Evolutionary conservation across 2,797 vertebrate species (phyloP).

Genomic region (Pitangus sulphuratus): DNA sequence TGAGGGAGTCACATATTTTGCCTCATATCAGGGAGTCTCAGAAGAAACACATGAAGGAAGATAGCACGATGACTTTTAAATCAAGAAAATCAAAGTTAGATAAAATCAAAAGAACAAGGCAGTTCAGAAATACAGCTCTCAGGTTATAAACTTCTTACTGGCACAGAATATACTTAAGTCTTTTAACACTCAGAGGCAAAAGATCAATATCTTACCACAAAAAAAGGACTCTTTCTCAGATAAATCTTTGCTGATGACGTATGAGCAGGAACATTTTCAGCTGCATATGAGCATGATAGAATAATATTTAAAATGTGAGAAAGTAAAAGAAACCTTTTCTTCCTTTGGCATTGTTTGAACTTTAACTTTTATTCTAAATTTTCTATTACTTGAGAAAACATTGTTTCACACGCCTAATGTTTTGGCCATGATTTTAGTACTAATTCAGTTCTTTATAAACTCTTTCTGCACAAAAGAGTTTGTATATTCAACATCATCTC

Average conservation of each 20-base stretch:
- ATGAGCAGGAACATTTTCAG: background rate
- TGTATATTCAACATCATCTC: fast-evolving
- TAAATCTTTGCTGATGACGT: background rate
- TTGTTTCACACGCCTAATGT: background rate
- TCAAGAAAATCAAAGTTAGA: background rate
- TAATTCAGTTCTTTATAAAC: background rate
- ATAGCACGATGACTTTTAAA: background rate
- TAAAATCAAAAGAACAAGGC: background rate
- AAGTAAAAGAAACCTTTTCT: background rate
- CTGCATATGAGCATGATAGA: background rate
- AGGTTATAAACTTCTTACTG: background rate
- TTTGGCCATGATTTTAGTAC: background rate
- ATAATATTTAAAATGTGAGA: background rate
- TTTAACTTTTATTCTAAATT: background rate
- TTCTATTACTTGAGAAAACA: background rate
- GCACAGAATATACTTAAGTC: background rate
- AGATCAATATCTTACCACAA: background rate
- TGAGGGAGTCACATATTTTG: background rate
- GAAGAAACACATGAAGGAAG: background rate
- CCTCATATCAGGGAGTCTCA: background rate
- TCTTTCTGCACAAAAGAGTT: background rate
- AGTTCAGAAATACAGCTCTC: background rate
- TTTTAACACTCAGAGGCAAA: background rate
- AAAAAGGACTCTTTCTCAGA: background rate
- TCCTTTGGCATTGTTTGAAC: background rate